These are phyloP conservation scores for Rotaria sp. DNA, from an alignment of 2,888 invertebrate genomes.

Conservation along the genomic window DNA sequence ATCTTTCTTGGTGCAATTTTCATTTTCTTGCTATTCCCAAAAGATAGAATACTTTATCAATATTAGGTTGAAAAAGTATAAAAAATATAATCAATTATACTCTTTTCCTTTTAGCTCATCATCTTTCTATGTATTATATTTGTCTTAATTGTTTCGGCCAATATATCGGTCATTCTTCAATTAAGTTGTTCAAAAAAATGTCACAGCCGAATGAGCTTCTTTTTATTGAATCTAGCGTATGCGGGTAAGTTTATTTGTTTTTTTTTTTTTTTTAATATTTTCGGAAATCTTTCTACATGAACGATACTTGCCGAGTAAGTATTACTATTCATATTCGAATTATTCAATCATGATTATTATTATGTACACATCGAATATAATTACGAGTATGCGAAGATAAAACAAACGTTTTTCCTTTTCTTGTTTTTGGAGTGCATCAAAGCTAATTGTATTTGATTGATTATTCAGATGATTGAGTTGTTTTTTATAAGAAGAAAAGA, in stretches of 20 bases:
- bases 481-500: background rate
- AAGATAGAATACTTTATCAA: too few relatives aligned
- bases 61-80: background rate
- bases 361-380: background rate
- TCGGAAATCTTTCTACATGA: background rate
- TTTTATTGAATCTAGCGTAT: conserved; percentile 7
- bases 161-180: conserved; percentile 22
- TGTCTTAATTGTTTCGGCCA: background rate
- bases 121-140: conserved; percentile 18
- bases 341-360: background rate
- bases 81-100: background rate
- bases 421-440: background rate
- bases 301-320: background rate
- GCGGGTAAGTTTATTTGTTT: background rate
- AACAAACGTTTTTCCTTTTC: background rate
- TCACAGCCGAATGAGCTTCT: conserved; percentile 22
- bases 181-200: conserved; percentile 15
- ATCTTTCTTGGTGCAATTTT: too few relatives aligned
- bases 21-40: too few relatives aligned
- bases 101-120: background rate
- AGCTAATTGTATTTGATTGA: background rate
- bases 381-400: background rate
- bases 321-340: background rate
- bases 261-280: background rate
- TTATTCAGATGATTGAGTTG: background rate